These are phyloP conservation scores for Odontocerum albicorne DNA, from an alignment of 2,888 invertebrate species.

Conservation along the genomic window DNA sequence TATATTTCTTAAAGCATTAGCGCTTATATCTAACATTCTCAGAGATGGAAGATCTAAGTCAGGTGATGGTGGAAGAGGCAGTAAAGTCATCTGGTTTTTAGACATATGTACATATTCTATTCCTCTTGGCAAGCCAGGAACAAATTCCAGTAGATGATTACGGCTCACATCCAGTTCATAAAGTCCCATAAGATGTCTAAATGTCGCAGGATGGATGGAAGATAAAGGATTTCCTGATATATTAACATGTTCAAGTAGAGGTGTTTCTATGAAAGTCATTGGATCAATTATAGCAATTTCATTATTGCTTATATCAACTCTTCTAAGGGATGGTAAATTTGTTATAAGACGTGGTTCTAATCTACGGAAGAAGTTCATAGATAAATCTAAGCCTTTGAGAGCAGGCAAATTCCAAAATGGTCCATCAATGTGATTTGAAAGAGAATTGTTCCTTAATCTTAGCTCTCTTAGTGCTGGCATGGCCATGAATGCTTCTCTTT, in stretches of 20 bases:
- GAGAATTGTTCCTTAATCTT: slow-evolving; percentile 79
- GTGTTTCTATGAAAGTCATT: slow-evolving; percentile 70
- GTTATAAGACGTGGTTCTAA: slow-evolving; percentile 72
- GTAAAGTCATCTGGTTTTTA: slow-evolving; percentile 67
- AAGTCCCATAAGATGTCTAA: slow-evolving; percentile 71
- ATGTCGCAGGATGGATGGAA: slow-evolving; percentile 73
- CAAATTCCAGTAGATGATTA: slow-evolving; percentile 72
- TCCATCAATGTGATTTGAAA: slow-evolving; percentile 70
- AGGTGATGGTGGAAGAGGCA: slow-evolving; percentile 67
- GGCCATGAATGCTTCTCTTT: slow-evolving; percentile 77
- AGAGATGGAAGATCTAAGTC: slow-evolving; percentile 72
- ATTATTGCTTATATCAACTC: slow-evolving; percentile 77
- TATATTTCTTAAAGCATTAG: slow-evolving; percentile 72
- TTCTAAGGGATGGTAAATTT: slow-evolving; percentile 73
- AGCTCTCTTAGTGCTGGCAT: slow-evolving; percentile 84
- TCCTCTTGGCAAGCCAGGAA: slow-evolving; percentile 76
- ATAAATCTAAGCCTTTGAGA: slow-evolving; percentile 81
- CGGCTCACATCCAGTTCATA: slow-evolving; percentile 78
- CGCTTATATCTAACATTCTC: slow-evolving; percentile 73
- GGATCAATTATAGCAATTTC: slow-evolving; percentile 70
- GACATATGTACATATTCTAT: slow-evolving; percentile 74
- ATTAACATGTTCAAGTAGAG: slow-evolving; percentile 76
- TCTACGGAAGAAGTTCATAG: slow-evolving; percentile 71
- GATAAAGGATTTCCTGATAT: slow-evolving; percentile 74
- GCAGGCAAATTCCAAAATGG: slow-evolving; percentile 86